Percentiles rank a stretch among this genome's conserved stretches.
phyloP scores from a whole-genome alignment of 2,888 invertebrate species.

The Nematopogon swammerdamellus region DNA sequence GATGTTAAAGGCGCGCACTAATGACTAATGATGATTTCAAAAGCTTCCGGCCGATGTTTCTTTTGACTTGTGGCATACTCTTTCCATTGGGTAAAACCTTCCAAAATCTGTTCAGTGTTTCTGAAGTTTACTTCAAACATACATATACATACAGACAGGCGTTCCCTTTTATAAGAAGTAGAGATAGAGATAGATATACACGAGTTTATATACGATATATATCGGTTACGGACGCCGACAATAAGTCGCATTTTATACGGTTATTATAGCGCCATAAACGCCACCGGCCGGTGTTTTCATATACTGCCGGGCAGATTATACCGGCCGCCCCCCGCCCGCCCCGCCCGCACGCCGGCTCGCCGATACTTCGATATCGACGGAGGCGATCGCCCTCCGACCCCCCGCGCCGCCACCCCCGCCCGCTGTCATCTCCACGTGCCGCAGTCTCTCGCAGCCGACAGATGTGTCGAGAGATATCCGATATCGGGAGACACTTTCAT shows the following conservation, averaged over 20 bases:
- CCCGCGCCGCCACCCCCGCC: slow-evolving; percentile 17
- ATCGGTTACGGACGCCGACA: slow-evolving; percentile 53
- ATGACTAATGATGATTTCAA: no score
- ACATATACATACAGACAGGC: no score
- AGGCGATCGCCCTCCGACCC: slow-evolving; percentile 7
- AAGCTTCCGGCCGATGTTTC: no score
- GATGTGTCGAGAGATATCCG: slow-evolving; percentile 50
- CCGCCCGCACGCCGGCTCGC: no score
- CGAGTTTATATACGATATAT: slow-evolving; percentile 19
- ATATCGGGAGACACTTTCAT: slow-evolving; percentile 55
- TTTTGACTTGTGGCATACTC: no score
- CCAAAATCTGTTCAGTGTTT: no score
- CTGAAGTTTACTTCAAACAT: no score
- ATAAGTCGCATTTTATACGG: slow-evolving; percentile 57
- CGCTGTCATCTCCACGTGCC: slow-evolving; percentile 45
- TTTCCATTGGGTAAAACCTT: no score
- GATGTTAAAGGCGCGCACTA: no score
- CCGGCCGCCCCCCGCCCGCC: slow-evolving; percentile 25
- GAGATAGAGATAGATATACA: no score
- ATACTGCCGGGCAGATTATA: slow-evolving; percentile 51
- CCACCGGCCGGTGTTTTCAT: slow-evolving; percentile 53
- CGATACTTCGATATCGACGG: slow-evolving; percentile 19
- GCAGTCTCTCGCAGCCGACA: slow-evolving; percentile 25
- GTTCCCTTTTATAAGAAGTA: no score
- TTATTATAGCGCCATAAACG: slow-evolving; percentile 56